Evolutionary conservation across 1,140 invertebrate genomes (phyloP).

Genomic region (Ectropis grisescens): DNA sequence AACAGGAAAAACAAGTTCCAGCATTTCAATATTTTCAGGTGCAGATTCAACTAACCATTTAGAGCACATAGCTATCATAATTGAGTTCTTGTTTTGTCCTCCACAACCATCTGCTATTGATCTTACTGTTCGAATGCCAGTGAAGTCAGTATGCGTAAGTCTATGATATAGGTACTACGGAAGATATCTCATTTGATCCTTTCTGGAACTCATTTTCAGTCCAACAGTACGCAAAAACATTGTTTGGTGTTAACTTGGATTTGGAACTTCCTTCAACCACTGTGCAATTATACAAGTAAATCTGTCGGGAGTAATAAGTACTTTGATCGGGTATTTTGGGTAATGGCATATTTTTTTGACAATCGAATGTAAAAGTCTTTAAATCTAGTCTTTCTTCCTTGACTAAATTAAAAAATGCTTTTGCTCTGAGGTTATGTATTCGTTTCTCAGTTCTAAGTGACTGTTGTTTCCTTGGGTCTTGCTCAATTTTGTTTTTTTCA

Average conservation of each 20-base stretch:
- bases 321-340: conserved; percentile 25
- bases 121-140: conserved; percentile 9
- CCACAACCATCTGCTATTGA: conserved; percentile 22
- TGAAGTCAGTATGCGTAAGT: conserved; percentile 1
- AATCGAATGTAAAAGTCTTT: conserved; percentile 23
- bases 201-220: conserved; percentile 14
- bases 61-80: conserved; percentile 14
- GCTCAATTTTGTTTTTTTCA: conserved; percentile 13
- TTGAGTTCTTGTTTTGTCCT: conserved; percentile 24
- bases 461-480: conserved; percentile 8
- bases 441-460: conserved; percentile 11
- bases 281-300: conserved; percentile 23
- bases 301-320: conserved; percentile 17
- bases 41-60: conserved; percentile 12
- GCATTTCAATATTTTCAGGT: conserved; percentile 11
- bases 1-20: conserved; percentile 22
- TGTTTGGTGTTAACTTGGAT: conserved; percentile 7
- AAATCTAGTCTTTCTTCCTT: conserved; percentile 12
- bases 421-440: conserved; percentile 16
- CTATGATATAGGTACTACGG: conserved; percentile 12
- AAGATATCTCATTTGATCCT: conserved; percentile 19
- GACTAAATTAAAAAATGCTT: conserved; percentile 14
- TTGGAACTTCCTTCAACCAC: conserved; percentile 6
- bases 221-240: conserved; percentile 18
- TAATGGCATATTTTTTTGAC: conserved; percentile 24